Conservation (phyloP, 30 jellyfish, hydroid and myxozoan species). For the Euphysa ruthae region DNA sequence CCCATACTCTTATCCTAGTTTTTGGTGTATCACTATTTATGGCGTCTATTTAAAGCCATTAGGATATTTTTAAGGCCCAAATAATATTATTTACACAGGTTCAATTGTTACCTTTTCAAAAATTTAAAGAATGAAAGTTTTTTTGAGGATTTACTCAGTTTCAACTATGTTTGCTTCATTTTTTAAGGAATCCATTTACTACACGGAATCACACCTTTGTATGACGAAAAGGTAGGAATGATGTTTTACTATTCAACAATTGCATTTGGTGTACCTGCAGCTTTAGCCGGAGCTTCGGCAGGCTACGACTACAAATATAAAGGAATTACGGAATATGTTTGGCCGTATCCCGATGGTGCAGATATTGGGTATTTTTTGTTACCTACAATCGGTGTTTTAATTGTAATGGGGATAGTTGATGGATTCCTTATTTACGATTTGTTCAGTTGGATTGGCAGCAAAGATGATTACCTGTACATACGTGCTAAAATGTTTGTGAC, state of each 20-base stretch:
- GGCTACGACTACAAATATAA: constrained; percentile 1
- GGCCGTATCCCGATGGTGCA: constrained; percentile 14
- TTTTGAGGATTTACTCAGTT: no score
- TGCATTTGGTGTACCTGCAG: constrained; percentile 31
- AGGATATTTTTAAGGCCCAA: no score
- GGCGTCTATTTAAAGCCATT: no score
- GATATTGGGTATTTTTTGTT: constrained; percentile 9
- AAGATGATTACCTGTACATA: constrained; percentile 22
- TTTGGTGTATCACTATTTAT: no score
- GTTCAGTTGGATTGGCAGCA: constrained; percentile 32
- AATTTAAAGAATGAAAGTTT: no score
- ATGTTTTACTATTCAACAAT: constrained; percentile 29
- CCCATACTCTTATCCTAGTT: no score
- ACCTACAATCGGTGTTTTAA: constrained; percentile 8
- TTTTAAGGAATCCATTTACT: constrained; percentile 7
- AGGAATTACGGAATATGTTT: constrained; percentile 10
- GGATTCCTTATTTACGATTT: constrained; percentile 7
- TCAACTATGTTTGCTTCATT: no score
- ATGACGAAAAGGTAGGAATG: constrained; percentile 10
- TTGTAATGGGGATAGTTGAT: neutral
- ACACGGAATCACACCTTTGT: constrained; percentile 34
- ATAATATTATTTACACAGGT: no score
- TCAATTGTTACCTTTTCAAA: no score
- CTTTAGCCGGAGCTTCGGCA: constrained; percentile 20
- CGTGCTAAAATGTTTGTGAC: constrained; percentile 4